Evolutionary conservation across 2,888 invertebrate species (phyloP).

Genomic region (Drosophila mimica): DNA sequence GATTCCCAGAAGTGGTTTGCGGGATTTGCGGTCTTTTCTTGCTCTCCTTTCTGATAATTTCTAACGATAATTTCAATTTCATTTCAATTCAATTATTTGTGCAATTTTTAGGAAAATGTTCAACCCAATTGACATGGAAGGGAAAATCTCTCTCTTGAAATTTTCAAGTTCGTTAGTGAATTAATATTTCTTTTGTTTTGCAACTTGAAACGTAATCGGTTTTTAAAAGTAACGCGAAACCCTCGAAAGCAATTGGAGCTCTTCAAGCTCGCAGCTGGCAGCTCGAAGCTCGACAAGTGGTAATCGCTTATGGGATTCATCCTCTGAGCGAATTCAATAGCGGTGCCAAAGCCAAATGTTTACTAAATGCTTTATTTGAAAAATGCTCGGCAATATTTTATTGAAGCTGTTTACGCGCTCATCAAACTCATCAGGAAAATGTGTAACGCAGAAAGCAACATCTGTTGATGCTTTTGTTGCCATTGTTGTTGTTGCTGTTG

Average conservation of each 20-base stretch:
- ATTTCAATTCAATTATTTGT: not conserved
- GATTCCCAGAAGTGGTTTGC: not conserved
- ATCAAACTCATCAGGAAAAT: constrained; percentile 68
- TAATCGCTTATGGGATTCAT: not conserved
- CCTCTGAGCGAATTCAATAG: not conserved
- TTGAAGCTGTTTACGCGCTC: constrained; percentile 35
- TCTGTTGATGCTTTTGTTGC: constrained; percentile 39
- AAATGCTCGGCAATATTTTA: constrained; percentile 53
- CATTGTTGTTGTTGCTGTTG: constrained; percentile 7
- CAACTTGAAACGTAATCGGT: constrained; percentile 1
- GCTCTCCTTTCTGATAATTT: not conserved
- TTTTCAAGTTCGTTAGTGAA: not conserved
- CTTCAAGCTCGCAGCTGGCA: not conserved
- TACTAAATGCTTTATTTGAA: constrained; percentile 52
- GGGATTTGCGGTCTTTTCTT: not conserved
- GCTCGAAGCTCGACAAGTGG: constrained; percentile 24
- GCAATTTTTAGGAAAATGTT: not conserved
- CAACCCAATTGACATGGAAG: not conserved
- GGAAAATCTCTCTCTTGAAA: not conserved
- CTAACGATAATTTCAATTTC: no score
- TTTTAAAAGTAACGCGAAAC: not conserved
- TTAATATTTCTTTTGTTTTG: not conserved
- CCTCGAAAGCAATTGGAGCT: not conserved
- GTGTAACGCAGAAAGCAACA: constrained; percentile 56
- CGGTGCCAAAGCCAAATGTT: constrained; percentile 18